Percentiles rank a stretch among this genome's conserved stretches.
Conservation (phyloP, 2,113 vertebrate genomes). For the Rattus norvegicus region GRCr8 NC_086028.1:72500501-72501000, state of each 20-base stretch:
- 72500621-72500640: not conserved
- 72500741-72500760: not conserved
- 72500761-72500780: not conserved
- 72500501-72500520: not conserved
- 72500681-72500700: not conserved
- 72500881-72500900: not conserved
- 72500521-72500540: not conserved
- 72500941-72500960: constrained; percentile 96
- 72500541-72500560: not conserved
- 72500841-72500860: not conserved
- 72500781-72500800: constrained; percentile 47
- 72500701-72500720: not conserved
- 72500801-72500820: not conserved
- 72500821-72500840: not conserved
- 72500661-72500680: not conserved
- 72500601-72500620: not conserved
- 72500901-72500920: not conserved
- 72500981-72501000: constrained; percentile 96
- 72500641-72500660: not conserved
- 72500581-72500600: not conserved
- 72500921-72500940: constrained; percentile 45
- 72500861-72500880: not conserved
- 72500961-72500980: constrained; percentile 97
- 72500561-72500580: not conserved
- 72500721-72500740: constrained; percentile 3